Base-by-base conservation (phyloP, 2,113 vertebrate genomes). In the Erinaceus europaeus region DNA sequence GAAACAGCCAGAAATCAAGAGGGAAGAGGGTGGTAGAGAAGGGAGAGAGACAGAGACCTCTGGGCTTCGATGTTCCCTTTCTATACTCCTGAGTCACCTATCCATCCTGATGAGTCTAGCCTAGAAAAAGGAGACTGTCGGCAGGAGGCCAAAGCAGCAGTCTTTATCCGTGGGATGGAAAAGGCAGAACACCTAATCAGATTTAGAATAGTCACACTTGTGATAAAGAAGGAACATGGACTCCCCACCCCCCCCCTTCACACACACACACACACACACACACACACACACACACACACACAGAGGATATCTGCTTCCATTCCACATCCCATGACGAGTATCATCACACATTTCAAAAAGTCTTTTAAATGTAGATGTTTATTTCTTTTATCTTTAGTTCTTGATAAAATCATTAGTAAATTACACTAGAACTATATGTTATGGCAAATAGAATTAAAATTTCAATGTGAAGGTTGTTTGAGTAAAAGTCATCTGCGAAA, bases 41-140 rank as follows among this genome's bases (percentile, higher is more conserved):
- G n/a, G n/a, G n/a, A n/a, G n/a, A n/a, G n/a, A n/a, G n/a, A n/a
- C n/a, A n/a, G n/a, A n/a, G 40, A 86, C 32, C 40, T 72, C 29
- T 29, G 40, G 9, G 29, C 6, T 80, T 25, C 77, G 52, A 72
- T 1, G 17, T 29, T 42, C n/a, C 69, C 40, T 50, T 74, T 15
- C 32, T 65, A 8, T 42, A 8, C 59, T 44, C 20, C 20, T 14
- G 61, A 23, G 36, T 27, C 21, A 2, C 2, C 27, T 38, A 2
- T 7, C 38, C 64, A 25, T 14, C 34, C 4, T 42, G 17, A 71
- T 11, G 14, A 76, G 3, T 25, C 5, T 36, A n/a, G n/a, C 23
- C 8, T 3, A 48, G 10, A 53, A 57, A 4, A 48, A 34, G 2
- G 3, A 20, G 14, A 10, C 20, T 1, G 5, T 4, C 4, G 17